These are phyloP conservation scores for Agonopterix arenella DNA, from an alignment of 2,888 invertebrate species.

Conservation along the genomic window DNA sequence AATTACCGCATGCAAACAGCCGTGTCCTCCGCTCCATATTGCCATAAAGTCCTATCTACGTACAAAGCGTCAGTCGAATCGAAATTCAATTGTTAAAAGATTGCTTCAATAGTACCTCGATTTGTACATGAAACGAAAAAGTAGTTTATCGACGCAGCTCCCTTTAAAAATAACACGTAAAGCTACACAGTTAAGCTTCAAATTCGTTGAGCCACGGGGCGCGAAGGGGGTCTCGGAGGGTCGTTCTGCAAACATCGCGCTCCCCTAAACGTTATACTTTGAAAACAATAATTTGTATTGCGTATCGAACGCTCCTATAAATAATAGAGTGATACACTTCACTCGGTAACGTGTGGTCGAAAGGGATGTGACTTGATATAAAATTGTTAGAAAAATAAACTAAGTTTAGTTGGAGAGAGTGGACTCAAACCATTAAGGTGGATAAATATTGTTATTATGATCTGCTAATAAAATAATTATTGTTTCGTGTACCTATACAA, in stretches of 20 bases:
- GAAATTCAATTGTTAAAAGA: conserved; percentile 75
- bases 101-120: conserved; percentile 64
- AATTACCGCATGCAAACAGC: conserved; percentile 76
- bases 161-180: conserved; percentile 45
- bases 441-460: too few relatives aligned
- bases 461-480: too few relatives aligned
- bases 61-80: conserved; percentile 52
- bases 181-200: conserved; percentile 38
- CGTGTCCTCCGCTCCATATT: conserved; percentile 33
- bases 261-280: conserved; percentile 77
- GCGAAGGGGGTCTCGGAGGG: conserved; percentile 53
- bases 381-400: neutral
- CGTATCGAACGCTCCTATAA: conserved; percentile 76
- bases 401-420: too few relatives aligned
- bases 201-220: conserved; percentile 32
- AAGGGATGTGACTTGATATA: neutral
- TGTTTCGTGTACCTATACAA: too few relatives aligned
- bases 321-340: conserved; percentile 73
- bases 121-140: conserved; percentile 44
- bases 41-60: conserved; percentile 60
- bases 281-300: conserved; percentile 78
- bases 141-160: conserved; percentile 35
- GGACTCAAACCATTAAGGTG: too few relatives aligned
- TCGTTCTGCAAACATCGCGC: conserved; percentile 69
- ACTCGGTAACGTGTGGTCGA: conserved; percentile 34